Percentiles rank a stretch among this genome's conserved stretches.
Conservation (phyloP, 2,888 invertebrate genomes). For the Drosophila mettleri region DNA sequence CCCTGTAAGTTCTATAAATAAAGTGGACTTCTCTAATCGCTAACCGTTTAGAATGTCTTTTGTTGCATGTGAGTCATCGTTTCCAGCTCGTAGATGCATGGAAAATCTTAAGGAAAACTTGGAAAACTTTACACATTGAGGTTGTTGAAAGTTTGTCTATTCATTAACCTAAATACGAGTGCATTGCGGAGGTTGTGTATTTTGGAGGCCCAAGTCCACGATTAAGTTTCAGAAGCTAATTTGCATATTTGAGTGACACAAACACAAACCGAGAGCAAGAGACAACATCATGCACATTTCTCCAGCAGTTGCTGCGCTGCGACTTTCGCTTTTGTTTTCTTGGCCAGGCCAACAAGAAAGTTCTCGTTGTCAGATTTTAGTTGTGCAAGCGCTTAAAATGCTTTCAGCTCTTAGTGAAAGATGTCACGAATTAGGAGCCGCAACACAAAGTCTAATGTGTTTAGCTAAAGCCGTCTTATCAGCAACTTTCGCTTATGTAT, state of each 20-base stretch:
- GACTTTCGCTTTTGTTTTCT: slow-evolving; percentile 56
- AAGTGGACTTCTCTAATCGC: neutral
- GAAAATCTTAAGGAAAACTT: slow-evolving; percentile 16
- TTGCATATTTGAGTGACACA: slow-evolving; percentile 75
- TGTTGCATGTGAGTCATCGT: slow-evolving; percentile 7
- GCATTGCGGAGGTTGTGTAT: slow-evolving; percentile 17
- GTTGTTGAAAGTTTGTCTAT: slow-evolving; percentile 77
- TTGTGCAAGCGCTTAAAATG: slow-evolving; percentile 35
- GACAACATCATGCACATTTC: slow-evolving; percentile 16
- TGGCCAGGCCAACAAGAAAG: slow-evolving; percentile 36
- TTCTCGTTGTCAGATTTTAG: slow-evolving; percentile 55
- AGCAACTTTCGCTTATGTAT: slow-evolving; percentile 16
- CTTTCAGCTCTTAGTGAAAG: slow-evolving; percentile 41
- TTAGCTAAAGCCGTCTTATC: slow-evolving; percentile 26
- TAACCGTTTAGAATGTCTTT: neutral
- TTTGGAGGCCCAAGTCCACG: slow-evolving; percentile 42
- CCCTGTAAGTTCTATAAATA: neutral
- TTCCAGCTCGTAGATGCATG: slow-evolving; percentile 34
- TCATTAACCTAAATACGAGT: slow-evolving; percentile 76
- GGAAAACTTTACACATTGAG: slow-evolving; percentile 76
- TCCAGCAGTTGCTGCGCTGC: slow-evolving; percentile 14
- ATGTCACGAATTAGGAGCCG: slow-evolving; percentile 41
- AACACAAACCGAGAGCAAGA: neutral
- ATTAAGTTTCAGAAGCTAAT: slow-evolving; percentile 75
- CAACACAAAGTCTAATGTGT: slow-evolving; percentile 25